phyloP scores from a whole-genome alignment of 1,140 invertebrate species.

The Lithobius niger region DNA sequence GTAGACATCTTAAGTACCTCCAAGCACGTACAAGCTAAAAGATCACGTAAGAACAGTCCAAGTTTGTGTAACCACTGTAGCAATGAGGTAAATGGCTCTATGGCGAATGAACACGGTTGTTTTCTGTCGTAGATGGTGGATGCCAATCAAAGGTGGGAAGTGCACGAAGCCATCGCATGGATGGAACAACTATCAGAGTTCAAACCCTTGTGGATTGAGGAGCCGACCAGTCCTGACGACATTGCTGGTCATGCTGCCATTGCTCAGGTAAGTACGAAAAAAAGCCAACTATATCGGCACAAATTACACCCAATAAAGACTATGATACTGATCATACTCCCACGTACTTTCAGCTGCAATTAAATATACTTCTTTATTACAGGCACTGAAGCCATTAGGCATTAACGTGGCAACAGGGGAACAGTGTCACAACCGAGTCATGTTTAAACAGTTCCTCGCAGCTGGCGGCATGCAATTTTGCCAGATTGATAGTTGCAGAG shows the following conservation, averaged over 20 bases:
- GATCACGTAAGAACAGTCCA: too few species aligned
- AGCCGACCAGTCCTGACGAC: constrained; percentile 85
- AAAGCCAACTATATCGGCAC: too few species aligned
- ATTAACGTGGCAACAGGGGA: constrained; percentile 83
- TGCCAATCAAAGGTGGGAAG: constrained; percentile 84
- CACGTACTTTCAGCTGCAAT: too few species aligned
- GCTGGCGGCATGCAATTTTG: constrained; percentile 65
- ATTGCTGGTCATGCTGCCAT: constrained; percentile 68
- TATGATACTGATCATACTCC: too few species aligned
- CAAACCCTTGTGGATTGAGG: constrained; percentile 78
- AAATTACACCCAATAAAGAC: too few species aligned
- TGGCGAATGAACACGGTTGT: too few species aligned
- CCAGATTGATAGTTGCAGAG: constrained; percentile 75
- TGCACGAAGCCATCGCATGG: constrained; percentile 68
- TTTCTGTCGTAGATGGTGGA: constrained; percentile 72
- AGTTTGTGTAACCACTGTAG: too few species aligned
- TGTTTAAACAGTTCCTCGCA: constrained; percentile 85
- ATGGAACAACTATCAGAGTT: constrained; percentile 59
- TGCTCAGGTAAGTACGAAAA: constrained; percentile 40
- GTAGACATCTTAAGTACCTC: too few species aligned
- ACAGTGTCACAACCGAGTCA: constrained; percentile 76
- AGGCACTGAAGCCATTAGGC: constrained; percentile 47
- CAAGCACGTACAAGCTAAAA: too few species aligned
- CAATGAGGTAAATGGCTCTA: too few species aligned
- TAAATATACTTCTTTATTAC: constrained; percentile 10